Evolutionary conservation across 2,797 vertebrate genomes (phyloP), one percentile per base, ranked within the genome.

Genomic region (Hydrolagus colliei): DNA sequence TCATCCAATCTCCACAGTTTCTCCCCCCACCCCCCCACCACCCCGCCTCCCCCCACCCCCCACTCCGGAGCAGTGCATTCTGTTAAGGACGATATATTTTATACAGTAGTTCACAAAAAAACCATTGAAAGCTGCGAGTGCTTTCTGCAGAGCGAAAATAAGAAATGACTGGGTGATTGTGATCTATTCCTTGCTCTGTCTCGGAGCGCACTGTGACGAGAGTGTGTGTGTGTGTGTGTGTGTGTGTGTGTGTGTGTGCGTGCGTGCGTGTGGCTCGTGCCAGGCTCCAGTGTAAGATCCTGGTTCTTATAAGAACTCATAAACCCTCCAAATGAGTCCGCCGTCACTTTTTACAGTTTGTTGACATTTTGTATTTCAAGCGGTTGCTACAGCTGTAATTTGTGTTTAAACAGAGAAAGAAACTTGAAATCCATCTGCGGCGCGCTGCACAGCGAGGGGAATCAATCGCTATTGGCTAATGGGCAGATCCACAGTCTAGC

Each of bases 291-390:
- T 63, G 18, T 22, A 20, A 76, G 61, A 67, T 67, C 63, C 22
- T 67, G 14, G 11, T 32, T 35, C 5, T 67, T 22, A 7, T 16
- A 82, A 82, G 63, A 82, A 67, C 22, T 16, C 63, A 76, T 76
- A 35, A 82, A 63, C 12, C 27, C 27, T 82, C 63, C 12, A 9
- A 52, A 65, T 68, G 61, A 13, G 18, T 82, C 78, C 63, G 22
- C n/a, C 12, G 35, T 35, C 14, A 35, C 18, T 82, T 52, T 71
- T 82, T 82, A 63, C 22, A 16, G 35, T 11, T 67, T 82, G 62
- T 82, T 82, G 27, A 77, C 52, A 77, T 20, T 20, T 52, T n/a
- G n/a, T 77, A 77, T 77, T 77, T 77, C 20, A 77, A 61, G 41
- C 41, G 59, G 18, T 18, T 59, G 61, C 75, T 11, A 16, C 61